Percentiles rank a stretch among this genome's conserved stretches.
phyloP scores from a whole-genome alignment of 2,113 vertebrate species.

The Oryzias woworae region DNA sequence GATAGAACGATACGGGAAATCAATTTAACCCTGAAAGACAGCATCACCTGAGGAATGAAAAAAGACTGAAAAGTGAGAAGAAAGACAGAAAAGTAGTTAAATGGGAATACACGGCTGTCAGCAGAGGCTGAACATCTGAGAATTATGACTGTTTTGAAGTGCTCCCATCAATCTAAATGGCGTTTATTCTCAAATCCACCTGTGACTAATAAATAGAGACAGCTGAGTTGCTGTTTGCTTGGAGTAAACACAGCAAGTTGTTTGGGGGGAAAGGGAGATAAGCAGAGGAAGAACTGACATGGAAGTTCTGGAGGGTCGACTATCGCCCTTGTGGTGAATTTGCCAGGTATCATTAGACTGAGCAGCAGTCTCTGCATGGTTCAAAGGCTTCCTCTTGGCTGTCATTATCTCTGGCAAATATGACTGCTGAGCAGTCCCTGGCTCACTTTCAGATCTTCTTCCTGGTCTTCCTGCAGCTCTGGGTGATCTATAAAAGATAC shows the following conservation, averaged over 20 bases:
- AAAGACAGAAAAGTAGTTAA: background rate
- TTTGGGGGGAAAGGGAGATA: slow-evolving; percentile 41
- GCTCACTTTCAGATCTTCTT: slow-evolving; percentile 26
- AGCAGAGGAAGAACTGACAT: slow-evolving; percentile 27
- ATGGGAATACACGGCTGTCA: slow-evolving; percentile 8
- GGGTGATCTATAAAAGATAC: slow-evolving; percentile 28
- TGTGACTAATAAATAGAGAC: slow-evolving; percentile 41
- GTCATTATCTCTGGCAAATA: slow-evolving; percentile 45
- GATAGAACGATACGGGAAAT: slow-evolving; percentile 25
- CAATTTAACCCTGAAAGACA: slow-evolving; percentile 22
- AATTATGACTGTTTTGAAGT: slow-evolving; percentile 33
- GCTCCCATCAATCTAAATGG: slow-evolving; percentile 28
- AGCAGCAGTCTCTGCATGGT: slow-evolving; percentile 45
- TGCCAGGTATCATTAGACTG: slow-evolving; percentile 59
- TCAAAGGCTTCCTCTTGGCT: slow-evolving; percentile 67
- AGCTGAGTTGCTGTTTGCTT: slow-evolving; percentile 25
- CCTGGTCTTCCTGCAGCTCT: slow-evolving; percentile 22
- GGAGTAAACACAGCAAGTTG: slow-evolving; percentile 41
- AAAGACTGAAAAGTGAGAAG: slow-evolving; percentile 11
- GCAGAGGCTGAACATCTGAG: slow-evolving; percentile 13
- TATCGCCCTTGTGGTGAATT: slow-evolving; percentile 31
- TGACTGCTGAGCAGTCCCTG: slow-evolving; percentile 27
- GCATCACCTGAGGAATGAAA: background rate
- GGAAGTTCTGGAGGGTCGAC: slow-evolving; percentile 29
- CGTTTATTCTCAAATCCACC: slow-evolving; percentile 51